Percentiles rank a stretch among this genome's conserved stretches.
phyloP scores from a whole-genome alignment of 1,140 invertebrate genomes.

The Goniozus legneri region DNA sequence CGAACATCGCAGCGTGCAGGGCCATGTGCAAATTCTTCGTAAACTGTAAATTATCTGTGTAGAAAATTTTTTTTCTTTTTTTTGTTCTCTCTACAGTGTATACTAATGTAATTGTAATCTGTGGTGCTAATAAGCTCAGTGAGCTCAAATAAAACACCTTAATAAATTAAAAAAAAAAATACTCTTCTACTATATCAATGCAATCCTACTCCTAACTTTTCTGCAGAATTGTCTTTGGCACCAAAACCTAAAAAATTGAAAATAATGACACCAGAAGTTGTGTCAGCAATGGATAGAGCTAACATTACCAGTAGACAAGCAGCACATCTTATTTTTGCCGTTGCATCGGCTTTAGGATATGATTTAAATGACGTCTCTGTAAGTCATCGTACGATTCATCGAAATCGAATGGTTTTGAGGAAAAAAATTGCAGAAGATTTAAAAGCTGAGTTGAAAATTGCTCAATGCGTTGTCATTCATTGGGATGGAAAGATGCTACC shows the following conservation, averaged over 20 bases:
- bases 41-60: too few species aligned
- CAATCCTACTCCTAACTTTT: too few species aligned
- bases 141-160: too few species aligned
- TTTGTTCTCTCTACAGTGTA: too few species aligned
- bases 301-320: neutral
- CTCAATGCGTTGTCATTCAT: constrained; percentile 5
- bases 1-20: too few species aligned
- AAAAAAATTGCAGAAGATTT: constrained; percentile 9
- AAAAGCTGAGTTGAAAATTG: constrained; percentile 5
- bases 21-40: too few species aligned
- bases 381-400: constrained; percentile 7
- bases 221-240: too few species aligned
- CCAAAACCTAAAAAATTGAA: neutral
- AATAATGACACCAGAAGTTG: neutral
- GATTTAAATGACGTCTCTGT: neutral
- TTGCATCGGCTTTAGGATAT: neutral
- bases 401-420: constrained; percentile 7
- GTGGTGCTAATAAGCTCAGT: too few species aligned
- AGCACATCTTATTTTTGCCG: neutral
- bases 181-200: too few species aligned
- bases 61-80: too few species aligned
- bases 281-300: neutral
- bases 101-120: too few species aligned
- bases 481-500: constrained; percentile 17
- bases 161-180: too few species aligned